These are phyloP conservation scores for Ceramica pisi DNA, from an alignment of 2,888 invertebrate genomes.

Conservation along the genomic window DNA sequence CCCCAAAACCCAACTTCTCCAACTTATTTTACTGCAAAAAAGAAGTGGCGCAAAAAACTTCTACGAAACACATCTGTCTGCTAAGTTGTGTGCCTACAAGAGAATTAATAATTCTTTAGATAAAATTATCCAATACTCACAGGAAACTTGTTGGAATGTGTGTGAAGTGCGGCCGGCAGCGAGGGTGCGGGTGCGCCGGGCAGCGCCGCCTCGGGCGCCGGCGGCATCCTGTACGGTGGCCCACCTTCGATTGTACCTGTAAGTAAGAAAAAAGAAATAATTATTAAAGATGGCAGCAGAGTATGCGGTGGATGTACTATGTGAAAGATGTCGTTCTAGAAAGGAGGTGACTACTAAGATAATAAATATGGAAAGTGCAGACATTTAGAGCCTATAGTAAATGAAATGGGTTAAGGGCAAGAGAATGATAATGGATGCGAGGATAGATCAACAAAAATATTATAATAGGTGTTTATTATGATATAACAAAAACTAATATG, in stretches of 20 bases:
- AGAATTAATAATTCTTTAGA: not conserved
- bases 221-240: conserved; percentile 93
- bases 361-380: not conserved
- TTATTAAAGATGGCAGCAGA: not conserved
- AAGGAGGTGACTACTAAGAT: not conserved
- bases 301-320: not conserved
- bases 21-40: too few relatives aligned
- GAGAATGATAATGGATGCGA: not conserved
- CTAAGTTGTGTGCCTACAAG: too few relatives aligned
- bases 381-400: not conserved
- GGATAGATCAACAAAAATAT: not conserved
- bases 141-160: conserved; percentile 95
- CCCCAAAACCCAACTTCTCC: too few relatives aligned
- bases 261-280: conserved; percentile 9
- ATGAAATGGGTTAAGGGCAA: not conserved
- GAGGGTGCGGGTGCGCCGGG: conserved; percentile 89
- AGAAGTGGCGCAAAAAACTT: too few relatives aligned
- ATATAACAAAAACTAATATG: too few relatives aligned
- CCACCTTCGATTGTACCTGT: conserved; percentile 82
- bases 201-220: conserved; percentile 91
- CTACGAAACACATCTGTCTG: too few relatives aligned
- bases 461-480: too few relatives aligned
- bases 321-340: too few relatives aligned
- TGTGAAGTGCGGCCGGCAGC: conserved; percentile 90
- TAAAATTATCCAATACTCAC: conserved; percentile 86